Evolutionary conservation across 2,113 vertebrate genomes (phyloP), one percentile per base, ranked within the genome.

Genomic region (Oriolus oriolus): DNA sequence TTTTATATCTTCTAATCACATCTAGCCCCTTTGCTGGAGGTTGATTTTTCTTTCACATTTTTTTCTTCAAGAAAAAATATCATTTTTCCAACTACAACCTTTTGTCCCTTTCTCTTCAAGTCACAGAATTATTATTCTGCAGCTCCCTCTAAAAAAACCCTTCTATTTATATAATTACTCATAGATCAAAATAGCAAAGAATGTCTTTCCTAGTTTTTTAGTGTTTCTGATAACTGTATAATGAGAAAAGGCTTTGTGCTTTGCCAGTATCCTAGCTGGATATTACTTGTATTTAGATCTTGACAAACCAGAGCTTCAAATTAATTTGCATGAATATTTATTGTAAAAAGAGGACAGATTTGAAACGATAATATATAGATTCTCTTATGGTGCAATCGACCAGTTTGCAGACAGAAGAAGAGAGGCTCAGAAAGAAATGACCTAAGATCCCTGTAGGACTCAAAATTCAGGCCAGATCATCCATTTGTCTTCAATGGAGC

Each of bases 301-400:
- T 80, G 71, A 91, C 27, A 84, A 91, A 83, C 44, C 20, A 14
- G 35, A 86, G 17, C 70, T 84, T 87, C 65, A 91, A 95, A 96
- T 90, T 73, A 95, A 82, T 92, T 95, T 89, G 89, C n/a, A n/a
- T 61, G 15, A 93, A 59, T 80, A 52, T 77, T 52, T 56, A 52
- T 74, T 60, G 37, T 53, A 91, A 80, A 78, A 88, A 84, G 65
- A 57, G 52, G 35, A 74, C 16, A 56, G 61, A 59, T 59, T 73
- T 70, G 42, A 78, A 93, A 85, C 11, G 0, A 49, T 37, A 87
- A 75, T 78, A 84, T 78, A 77, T 79, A 86, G 52, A 74, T 11
- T 23, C 73, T 59, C 65, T 59, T 77, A 85, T 31, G 30, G 56
- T 84, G 76, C 59, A 71, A 35, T 59, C 1, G 10, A 84, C 63